These are phyloP conservation scores for Naso thynnoides DNA, from an alignment of 2,797 vertebrate species.

Conservation along the genomic window DNA sequence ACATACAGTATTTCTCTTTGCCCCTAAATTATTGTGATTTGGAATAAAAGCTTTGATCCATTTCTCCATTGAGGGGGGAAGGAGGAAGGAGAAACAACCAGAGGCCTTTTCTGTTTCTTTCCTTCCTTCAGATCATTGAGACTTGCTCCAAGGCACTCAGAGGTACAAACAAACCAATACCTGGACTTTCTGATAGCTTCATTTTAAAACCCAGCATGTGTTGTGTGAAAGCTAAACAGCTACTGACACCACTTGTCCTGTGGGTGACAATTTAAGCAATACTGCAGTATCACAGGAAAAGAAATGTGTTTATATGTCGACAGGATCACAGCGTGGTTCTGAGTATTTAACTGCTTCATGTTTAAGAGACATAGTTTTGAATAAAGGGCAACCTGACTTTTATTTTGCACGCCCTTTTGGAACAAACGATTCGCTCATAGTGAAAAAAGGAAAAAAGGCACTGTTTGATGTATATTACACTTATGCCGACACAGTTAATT, in stretches of 20 bases:
- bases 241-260: not conserved
- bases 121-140: slow-evolving; percentile 4
- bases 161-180: slow-evolving; percentile 28
- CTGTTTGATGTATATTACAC: no score
- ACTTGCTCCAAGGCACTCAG: slow-evolving; percentile 13
- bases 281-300: not conserved
- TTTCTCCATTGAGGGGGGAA: not conserved
- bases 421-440: no score
- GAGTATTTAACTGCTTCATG: not conserved
- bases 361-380: not conserved
- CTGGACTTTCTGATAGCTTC: slow-evolving; percentile 2
- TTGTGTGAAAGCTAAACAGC: slow-evolving; percentile 15
- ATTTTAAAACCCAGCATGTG: slow-evolving; percentile 21
- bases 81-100: slow-evolving; percentile 26
- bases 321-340: not conserved
- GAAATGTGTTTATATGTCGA: not conserved
- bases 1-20: slow-evolving; percentile 1
- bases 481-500: not conserved
- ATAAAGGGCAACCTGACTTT: not conserved
- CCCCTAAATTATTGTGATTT: slow-evolving; percentile 20
- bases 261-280: not conserved
- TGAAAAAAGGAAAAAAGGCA: not conserved
- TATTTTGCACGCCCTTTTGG: not conserved
- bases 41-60: slow-evolving; percentile 16
- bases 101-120: slow-evolving; percentile 16